Evolutionary conservation across 2,113 vertebrate species (phyloP).

Genomic region (Charina bottae): DNA sequence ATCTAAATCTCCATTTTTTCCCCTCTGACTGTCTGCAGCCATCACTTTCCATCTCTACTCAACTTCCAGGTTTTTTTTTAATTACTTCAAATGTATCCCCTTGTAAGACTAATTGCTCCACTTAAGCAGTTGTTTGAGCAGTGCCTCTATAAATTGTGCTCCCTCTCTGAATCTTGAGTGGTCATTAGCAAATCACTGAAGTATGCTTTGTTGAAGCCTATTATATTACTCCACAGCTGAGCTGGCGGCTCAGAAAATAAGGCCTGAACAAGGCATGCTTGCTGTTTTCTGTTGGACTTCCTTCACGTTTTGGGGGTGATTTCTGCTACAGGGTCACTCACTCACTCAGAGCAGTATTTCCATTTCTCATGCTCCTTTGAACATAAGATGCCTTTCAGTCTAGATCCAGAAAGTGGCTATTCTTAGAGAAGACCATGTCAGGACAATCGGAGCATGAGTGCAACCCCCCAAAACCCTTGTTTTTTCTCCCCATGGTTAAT

Average conservation of each 20-base stretch:
- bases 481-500: not conserved
- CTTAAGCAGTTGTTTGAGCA: not conserved
- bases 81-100: not conserved
- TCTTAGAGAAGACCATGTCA: constrained; percentile 9
- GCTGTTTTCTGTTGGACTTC: not conserved
- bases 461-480: not conserved
- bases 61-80: not conserved
- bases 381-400: not conserved
- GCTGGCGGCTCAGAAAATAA: not conserved
- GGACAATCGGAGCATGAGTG: constrained; percentile 21
- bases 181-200: not conserved
- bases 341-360: not conserved
- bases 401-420: not conserved
- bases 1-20: not conserved
- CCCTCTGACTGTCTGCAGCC: not conserved
- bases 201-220: not conserved
- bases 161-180: not conserved
- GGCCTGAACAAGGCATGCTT: fast-evolving
- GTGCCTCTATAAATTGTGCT: fast-evolving
- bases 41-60: not conserved
- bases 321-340: not conserved
- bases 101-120: not conserved
- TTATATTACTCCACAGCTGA: not conserved
- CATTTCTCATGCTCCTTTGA: constrained; percentile 1
- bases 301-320: not conserved